Evolutionary conservation across 2,797 vertebrate species (phyloP).

Genomic region (Sandelia bainsii): DNA sequence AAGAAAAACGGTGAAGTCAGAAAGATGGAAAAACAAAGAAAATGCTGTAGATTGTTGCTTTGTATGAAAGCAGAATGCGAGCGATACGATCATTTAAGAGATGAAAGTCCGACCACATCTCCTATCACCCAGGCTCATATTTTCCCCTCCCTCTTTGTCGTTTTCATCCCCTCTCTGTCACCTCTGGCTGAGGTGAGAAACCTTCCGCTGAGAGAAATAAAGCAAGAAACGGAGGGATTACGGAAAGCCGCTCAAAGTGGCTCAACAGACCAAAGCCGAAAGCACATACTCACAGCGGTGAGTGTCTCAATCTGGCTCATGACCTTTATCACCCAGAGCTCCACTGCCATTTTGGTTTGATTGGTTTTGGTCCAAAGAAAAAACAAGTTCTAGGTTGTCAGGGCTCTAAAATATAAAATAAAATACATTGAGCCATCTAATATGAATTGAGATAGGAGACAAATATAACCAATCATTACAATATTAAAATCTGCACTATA

Average conservation of each 20-base stretch:
- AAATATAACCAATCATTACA: constrained; percentile 1
- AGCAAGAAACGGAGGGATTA: constrained; percentile 72
- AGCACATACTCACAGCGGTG: constrained; percentile 46
- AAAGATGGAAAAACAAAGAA: neutral
- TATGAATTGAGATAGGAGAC: constrained; percentile 7
- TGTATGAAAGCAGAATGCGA: constrained; percentile 21
- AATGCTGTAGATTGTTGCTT: constrained; percentile 20
- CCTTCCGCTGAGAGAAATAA: constrained; percentile 67
- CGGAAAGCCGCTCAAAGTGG: constrained; percentile 66
- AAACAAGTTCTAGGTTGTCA: constrained; percentile 32
- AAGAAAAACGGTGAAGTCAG: constrained; percentile 21
- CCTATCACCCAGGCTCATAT: constrained; percentile 46
- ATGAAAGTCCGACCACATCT: constrained; percentile 44
- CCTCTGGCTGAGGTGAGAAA: constrained; percentile 69
- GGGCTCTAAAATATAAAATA: constrained; percentile 7
- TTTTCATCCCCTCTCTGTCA: constrained; percentile 62
- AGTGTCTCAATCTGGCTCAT: constrained; percentile 52
- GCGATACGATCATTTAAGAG: constrained; percentile 26
- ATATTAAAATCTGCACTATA: neutral
- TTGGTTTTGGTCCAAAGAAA: constrained; percentile 55
- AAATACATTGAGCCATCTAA: constrained; percentile 18
- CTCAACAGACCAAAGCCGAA: constrained; percentile 63
- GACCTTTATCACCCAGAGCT: constrained; percentile 65
- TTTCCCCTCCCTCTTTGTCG: constrained; percentile 23
- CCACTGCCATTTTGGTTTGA: constrained; percentile 46